Base-by-base conservation (phyloP, 2,113 vertebrate species). In the Brevimyrus niger region DNA sequence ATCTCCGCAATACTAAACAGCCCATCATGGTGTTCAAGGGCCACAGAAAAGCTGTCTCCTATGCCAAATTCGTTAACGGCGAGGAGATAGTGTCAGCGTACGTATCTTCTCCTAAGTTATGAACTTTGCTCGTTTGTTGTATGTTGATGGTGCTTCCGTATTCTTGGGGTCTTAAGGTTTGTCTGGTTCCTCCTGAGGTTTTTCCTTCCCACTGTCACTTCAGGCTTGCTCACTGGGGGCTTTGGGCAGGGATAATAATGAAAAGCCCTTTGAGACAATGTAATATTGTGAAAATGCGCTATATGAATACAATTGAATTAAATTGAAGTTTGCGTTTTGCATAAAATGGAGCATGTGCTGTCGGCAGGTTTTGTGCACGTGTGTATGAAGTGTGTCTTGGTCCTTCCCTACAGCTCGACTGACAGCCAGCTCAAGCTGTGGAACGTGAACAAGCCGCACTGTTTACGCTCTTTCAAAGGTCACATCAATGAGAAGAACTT, bases 401-500 rank as follows among this genome's bases (percentile, higher is more conserved):
- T 50, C 23, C 90, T 92, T 50, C 80, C 85, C 86, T n/a, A 86
- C 92, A 99, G 98, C 88, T 99, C 98, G 53, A 99, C 98, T 91
- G 98, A 99, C 93, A 99, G 98, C 90, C 98, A 99, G 92, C 96
- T 99, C 91, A 99, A 99, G 95, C 95, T 99, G 83, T 99, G 98
- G 98, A 99, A 98, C 0, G 98, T 99, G 3, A 98, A 98, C 94
- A 99, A 99, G 91, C 97, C 98, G 55, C 98, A 99, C 92, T 99
- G 98, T 91, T 93, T 99, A 86, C 97, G 98, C 90, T 99, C 98
- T 90, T 99, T 99, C 94, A 99, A 99, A 94, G 98, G 98, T 92
- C 98, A 99, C 94, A 99, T 99, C 94, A 99, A 99, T 0, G 98
- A 99, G 95, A 99, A 99, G 95, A 99, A 99, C 94, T 99, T 99